Evolutionary conservation across 2,113 vertebrate species (phyloP).

Genomic region (Gambusia holbrooki): DNA sequence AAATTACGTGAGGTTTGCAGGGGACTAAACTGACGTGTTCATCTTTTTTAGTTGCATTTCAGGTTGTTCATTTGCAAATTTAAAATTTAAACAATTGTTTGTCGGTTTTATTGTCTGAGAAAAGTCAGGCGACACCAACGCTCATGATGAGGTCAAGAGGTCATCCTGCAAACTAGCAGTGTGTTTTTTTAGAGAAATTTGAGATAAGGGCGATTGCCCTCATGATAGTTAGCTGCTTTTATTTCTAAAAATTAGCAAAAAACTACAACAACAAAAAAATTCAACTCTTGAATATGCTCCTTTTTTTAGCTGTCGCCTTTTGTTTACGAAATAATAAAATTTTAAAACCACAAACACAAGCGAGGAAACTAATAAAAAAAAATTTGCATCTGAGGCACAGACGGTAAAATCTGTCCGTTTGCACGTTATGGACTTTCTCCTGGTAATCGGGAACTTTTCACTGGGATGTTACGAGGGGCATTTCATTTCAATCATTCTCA

Average conservation of each 20-base stretch:
- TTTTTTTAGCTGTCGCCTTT: background rate
- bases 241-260: background rate
- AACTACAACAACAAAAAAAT: no score
- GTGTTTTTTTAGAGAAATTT: constrained; percentile 31
- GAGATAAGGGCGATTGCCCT: constrained; percentile 16
- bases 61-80: background rate
- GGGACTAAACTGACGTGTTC: background rate
- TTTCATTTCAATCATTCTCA: background rate
- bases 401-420: background rate
- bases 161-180: constrained; percentile 3
- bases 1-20: background rate
- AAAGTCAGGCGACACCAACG: background rate
- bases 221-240: background rate
- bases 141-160: background rate
- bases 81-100: background rate
- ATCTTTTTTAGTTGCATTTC: background rate
- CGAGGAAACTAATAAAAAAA: background rate
- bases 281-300: no score
- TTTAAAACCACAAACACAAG: background rate
- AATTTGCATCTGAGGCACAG: background rate
- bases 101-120: background rate
- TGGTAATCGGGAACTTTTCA: background rate
- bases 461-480: background rate
- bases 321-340: background rate
- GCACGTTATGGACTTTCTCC: background rate